phyloP scores from a whole-genome alignment of 2,888 invertebrate genomes.

The Gortyna flavago region DNA sequence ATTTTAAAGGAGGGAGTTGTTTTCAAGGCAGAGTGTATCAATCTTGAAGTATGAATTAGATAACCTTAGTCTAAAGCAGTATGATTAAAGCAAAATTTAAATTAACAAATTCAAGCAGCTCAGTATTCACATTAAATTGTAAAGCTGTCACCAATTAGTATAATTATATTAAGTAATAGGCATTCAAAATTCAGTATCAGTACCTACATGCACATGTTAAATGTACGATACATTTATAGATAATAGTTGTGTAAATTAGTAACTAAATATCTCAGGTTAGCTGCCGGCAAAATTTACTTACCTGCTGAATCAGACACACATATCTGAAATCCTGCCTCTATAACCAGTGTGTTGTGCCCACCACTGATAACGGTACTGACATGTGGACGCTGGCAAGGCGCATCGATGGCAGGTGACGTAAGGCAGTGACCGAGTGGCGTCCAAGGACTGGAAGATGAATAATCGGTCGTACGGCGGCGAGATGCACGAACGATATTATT shows the following conservation, averaged over 20 bases:
- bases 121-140: neutral
- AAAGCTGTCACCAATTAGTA: neutral
- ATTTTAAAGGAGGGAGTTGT: slow-evolving; percentile 57
- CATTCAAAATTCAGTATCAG: neutral
- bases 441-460: too few species aligned
- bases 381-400: too few species aligned
- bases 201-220: neutral
- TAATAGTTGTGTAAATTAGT: neutral
- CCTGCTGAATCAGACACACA: neutral
- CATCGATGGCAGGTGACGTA: too few species aligned
- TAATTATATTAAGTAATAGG: too few species aligned
- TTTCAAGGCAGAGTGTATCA: slow-evolving; percentile 34
- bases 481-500: too few species aligned
- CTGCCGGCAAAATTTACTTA: neutral
- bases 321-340: neutral
- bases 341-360: neutral
- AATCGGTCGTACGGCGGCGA: too few species aligned
- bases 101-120: neutral
- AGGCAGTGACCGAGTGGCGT: too few species aligned
- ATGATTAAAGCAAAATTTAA: neutral
- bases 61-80: neutral
- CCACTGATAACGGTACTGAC: too few species aligned
- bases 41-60: slow-evolving; percentile 20
- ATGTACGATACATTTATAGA: too few species aligned
- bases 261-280: neutral